phyloP scores from a whole-genome alignment of 2,113 vertebrate species.

The Forbesichthys papilliferus region DNA sequence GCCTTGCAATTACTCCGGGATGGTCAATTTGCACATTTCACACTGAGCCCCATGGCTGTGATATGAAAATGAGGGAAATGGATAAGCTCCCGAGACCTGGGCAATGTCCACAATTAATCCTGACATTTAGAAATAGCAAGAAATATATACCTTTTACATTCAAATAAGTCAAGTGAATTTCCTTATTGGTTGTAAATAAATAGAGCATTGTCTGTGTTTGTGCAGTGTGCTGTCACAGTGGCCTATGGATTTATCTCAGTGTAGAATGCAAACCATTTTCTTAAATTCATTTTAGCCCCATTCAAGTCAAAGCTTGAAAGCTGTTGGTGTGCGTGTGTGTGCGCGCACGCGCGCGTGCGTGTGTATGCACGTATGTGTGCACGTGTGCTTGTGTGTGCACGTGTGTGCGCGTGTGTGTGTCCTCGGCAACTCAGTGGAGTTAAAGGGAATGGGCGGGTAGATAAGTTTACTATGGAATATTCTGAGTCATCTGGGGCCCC shows the following conservation, averaged over 20 bases:
- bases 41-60: slow-evolving; percentile 61
- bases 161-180: slow-evolving; percentile 45
- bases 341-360: slow-evolving; percentile 2
- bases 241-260: slow-evolving; percentile 45
- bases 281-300: slow-evolving; percentile 50
- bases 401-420: neutral
- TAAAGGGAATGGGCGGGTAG: slow-evolving; percentile 53
- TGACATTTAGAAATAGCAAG: slow-evolving; percentile 59
- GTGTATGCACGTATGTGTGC: neutral
- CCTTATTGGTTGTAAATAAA: slow-evolving; percentile 47
- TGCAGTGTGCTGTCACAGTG: slow-evolving; percentile 43
- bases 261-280: slow-evolving; percentile 39
- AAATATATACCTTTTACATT: slow-evolving; percentile 47
- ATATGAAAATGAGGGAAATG: slow-evolving; percentile 75
- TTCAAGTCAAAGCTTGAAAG: slow-evolving; percentile 27
- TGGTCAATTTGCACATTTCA: slow-evolving; percentile 75
- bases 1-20: slow-evolving; percentile 73
- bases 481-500: slow-evolving; percentile 66
- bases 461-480: slow-evolving; percentile 63
- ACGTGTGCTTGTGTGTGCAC: neutral
- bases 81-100: slow-evolving; percentile 69
- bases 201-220: slow-evolving; percentile 34
- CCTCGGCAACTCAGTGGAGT: slow-evolving; percentile 34
- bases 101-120: slow-evolving; percentile 71
- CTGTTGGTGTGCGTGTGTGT: neutral